Conservation (phyloP, 2,113 vertebrate species). For the Struthio camelus region DNA sequence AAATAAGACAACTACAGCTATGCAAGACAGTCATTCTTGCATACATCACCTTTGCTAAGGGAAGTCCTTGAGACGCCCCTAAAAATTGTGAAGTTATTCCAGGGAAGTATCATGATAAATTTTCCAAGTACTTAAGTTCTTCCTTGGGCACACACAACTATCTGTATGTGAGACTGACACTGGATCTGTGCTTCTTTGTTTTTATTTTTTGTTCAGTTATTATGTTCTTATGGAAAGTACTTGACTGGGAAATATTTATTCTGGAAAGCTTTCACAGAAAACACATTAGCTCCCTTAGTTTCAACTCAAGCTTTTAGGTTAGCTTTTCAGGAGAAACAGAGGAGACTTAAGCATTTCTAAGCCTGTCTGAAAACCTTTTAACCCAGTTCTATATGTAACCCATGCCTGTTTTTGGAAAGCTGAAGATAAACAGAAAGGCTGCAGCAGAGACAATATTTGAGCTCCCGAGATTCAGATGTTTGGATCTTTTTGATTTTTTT, state of each 20-base stretch:
- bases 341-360: not conserved
- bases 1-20: not conserved
- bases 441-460: not conserved
- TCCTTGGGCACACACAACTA: not conserved
- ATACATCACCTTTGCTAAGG: not conserved
- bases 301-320: not conserved
- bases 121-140: not conserved
- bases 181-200: not conserved
- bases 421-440: not conserved
- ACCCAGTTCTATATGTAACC: fast-evolving
- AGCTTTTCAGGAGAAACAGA: not conserved
- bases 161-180: not conserved
- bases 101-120: not conserved
- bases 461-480: too few species aligned
- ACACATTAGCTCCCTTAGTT: not conserved
- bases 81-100: not conserved
- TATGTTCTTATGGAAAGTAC: not conserved
- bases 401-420: not conserved
- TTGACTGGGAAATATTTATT: not conserved
- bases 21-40: not conserved
- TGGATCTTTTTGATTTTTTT: too few species aligned
- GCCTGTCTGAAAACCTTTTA: not conserved
- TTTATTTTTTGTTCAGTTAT: not conserved
- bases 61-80: not conserved
- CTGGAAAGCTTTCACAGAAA: not conserved